Conservation (phyloP, 2,888 invertebrate genomes). For the Pterobdella sp. region DNA sequence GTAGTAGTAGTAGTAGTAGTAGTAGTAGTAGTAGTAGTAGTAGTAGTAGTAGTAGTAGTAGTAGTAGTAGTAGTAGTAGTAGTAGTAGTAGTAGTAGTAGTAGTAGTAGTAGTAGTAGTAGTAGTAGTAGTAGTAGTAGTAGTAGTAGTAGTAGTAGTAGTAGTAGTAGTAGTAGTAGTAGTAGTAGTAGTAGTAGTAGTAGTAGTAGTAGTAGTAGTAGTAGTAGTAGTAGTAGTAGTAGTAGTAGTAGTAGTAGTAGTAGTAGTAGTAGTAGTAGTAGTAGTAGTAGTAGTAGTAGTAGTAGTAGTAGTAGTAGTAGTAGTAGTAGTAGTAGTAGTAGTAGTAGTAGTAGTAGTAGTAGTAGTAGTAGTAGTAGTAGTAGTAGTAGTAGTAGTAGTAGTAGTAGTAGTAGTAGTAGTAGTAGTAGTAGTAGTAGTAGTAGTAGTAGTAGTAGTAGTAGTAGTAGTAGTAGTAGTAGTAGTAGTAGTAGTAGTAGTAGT, state of each 20-base stretch:
- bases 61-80: conserved; percentile 24
- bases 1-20: conserved; percentile 28
- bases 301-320: not conserved
- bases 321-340: conserved; percentile 9
- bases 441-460: not conserved
- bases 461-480: not conserved
- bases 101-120: conserved; percentile 22
- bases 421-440: conserved; percentile 24
- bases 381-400: conserved; percentile 24
- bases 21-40: conserved; percentile 8
- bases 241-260: conserved; percentile 6
- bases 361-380: not conserved
- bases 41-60: conserved; percentile 25
- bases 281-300: not conserved
- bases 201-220: conserved; percentile 22
- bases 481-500: conserved; percentile 1
- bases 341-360: not conserved
- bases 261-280: not conserved
- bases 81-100: conserved; percentile 23
- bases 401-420: conserved; percentile 29
- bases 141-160: conserved; percentile 22
- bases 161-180: conserved; percentile 21
- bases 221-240: conserved; percentile 21
- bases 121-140: conserved; percentile 17
- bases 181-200: conserved; percentile 22